Evolutionary conservation across 2,113 vertebrate genomes (phyloP).

Genomic region (Grantiella picta): DNA sequence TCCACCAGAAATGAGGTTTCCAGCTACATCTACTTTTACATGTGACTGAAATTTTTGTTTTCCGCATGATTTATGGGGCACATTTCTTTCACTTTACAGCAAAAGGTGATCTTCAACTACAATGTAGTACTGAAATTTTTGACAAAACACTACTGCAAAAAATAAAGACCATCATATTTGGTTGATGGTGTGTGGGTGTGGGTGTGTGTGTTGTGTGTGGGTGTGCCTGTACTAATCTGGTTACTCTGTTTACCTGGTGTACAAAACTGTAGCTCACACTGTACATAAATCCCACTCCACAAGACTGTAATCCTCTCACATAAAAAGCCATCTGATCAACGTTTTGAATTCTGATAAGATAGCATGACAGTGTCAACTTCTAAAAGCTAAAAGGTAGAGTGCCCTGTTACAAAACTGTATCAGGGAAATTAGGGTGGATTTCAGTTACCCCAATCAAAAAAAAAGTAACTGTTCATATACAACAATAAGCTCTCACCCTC

Average conservation of each 20-base stretch:
- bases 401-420: background rate
- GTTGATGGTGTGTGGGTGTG: rapidly evolving
- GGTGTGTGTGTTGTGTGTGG: rapidly evolving
- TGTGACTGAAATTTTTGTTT: background rate
- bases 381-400: background rate
- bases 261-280: background rate
- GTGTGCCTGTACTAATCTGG: too few species aligned
- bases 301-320: background rate
- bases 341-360: background rate
- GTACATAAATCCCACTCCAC: background rate
- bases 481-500: background rate
- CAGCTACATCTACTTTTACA: background rate
- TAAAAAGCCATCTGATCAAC: background rate
- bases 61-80: background rate
- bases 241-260: background rate
- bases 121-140: background rate
- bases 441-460: constrained; percentile 57
- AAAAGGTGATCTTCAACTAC: background rate
- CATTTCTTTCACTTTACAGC: background rate
- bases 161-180: background rate
- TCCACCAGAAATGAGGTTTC: background rate
- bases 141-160: background rate
- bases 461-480: background rate
- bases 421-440: constrained; percentile 46
- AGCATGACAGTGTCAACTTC: background rate